Conservation (phyloP, 2,113 vertebrate genomes). For the Oncorhynchus keta region DNA sequence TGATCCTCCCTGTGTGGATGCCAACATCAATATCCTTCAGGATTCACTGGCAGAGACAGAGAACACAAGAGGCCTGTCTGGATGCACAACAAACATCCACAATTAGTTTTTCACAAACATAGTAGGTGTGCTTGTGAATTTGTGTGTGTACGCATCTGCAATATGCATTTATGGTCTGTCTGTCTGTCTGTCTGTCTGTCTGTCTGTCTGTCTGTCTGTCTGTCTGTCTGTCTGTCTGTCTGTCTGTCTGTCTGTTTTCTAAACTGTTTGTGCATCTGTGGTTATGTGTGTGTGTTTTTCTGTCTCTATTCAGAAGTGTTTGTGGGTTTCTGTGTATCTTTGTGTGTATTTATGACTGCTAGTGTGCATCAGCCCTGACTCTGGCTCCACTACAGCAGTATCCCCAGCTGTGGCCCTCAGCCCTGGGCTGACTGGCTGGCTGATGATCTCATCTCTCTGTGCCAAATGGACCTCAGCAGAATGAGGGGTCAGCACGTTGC, state of each 20-base stretch:
- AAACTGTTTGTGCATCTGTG: background rate
- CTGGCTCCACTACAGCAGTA: conserved; percentile 14
- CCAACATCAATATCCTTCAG: background rate
- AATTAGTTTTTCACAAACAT: background rate
- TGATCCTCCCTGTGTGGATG: conserved; percentile 1
- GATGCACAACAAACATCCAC: background rate
- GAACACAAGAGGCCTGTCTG: background rate
- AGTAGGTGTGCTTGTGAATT: background rate
- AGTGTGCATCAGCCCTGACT: background rate
- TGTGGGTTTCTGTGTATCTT: background rate
- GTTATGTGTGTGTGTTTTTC: background rate
- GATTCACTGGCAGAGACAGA: background rate
- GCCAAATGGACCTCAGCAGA: conserved; percentile 10
- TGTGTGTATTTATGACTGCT: conserved; percentile 5
- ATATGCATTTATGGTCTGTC: background rate
- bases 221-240: no score
- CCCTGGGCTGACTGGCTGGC: conserved; percentile 31
- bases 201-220: no score
- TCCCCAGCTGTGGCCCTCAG: conserved; percentile 19
- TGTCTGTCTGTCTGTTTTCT: no score
- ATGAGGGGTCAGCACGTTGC: conserved; percentile 41
- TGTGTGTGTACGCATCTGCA: background rate
- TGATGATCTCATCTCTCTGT: conserved; percentile 40
- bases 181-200: background rate
- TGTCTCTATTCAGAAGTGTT: background rate